phyloP scores from a whole-genome alignment of 2,797 vertebrate species.

The Amphiprion clarkii region DNA sequence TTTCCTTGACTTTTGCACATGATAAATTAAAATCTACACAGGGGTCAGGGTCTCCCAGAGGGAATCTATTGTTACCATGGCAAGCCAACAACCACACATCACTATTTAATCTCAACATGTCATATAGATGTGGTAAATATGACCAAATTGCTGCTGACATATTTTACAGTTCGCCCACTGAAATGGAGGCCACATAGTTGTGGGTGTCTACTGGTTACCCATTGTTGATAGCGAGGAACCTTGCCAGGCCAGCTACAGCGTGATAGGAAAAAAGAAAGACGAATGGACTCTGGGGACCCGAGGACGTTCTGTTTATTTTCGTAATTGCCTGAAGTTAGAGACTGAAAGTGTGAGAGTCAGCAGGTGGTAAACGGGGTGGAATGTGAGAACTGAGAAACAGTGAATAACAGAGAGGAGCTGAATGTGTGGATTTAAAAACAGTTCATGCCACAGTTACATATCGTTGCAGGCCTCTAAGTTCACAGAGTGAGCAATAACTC shows the following conservation, averaged over 20 bases:
- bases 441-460: slow-evolving; percentile 20
- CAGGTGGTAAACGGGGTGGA: slow-evolving; percentile 63
- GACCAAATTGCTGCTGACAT: slow-evolving; percentile 73
- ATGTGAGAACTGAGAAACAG: slow-evolving; percentile 54
- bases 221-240: slow-evolving; percentile 75
- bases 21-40: slow-evolving; percentile 62
- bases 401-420: slow-evolving; percentile 32
- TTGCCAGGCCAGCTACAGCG: slow-evolving; percentile 68
- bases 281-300: slow-evolving; percentile 70
- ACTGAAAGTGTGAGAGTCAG: slow-evolving; percentile 48
- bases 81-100: slow-evolving; percentile 66
- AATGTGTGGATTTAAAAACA: slow-evolving; percentile 38
- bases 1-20: slow-evolving; percentile 64
- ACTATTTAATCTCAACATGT: slow-evolving; percentile 75
- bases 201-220: slow-evolving; percentile 79
- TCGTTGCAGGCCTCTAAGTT: slow-evolving; percentile 30
- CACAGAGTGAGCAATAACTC: slow-evolving; percentile 31
- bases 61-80: slow-evolving; percentile 67
- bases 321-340: slow-evolving; percentile 72
- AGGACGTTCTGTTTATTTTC: slow-evolving; percentile 79
- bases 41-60: slow-evolving; percentile 36
- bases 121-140: slow-evolving; percentile 67
- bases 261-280: slow-evolving; percentile 77
- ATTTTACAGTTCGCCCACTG: slow-evolving; percentile 65
- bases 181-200: slow-evolving; percentile 75